Evolutionary conservation across 2,888 invertebrate species (phyloP).

Genomic region (Oscheius sp.): DNA sequence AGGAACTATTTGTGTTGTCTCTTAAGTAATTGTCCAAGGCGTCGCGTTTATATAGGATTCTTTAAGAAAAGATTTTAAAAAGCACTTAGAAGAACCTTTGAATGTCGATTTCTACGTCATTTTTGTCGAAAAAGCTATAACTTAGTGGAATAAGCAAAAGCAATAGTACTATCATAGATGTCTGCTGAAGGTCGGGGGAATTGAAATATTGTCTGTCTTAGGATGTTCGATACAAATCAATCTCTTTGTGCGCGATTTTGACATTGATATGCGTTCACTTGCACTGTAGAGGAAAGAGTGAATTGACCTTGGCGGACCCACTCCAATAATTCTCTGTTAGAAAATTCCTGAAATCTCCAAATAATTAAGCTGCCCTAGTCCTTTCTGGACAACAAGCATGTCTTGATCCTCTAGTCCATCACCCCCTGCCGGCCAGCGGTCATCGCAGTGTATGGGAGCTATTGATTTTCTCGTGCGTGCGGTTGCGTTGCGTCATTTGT

Average conservation of each 20-base stretch:
- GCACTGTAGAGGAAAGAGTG: background rate
- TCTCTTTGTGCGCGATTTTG: constrained; percentile 16
- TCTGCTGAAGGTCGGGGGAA: no score
- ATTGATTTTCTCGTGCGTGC: constrained; percentile 28
- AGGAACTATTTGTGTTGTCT: constrained; percentile 43
- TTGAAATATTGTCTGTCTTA: background rate
- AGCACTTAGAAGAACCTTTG: constrained; percentile 9
- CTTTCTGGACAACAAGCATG: background rate
- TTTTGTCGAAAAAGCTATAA: background rate
- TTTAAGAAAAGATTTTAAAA: background rate
- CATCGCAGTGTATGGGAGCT: no score
- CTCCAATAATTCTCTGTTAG: background rate
- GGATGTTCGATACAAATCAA: constrained; percentile 11
- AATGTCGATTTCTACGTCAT: background rate
- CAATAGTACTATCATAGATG: no score
- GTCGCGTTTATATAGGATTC: constrained; percentile 42
- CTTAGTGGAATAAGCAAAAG: background rate
- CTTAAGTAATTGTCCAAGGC: constrained; percentile 42
- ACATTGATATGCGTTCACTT: constrained; percentile 21
- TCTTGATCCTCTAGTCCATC: constrained; percentile 7
- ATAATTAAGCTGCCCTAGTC: background rate
- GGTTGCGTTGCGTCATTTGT: constrained; percentile 29
- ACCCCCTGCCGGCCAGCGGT: constrained; percentile 25
- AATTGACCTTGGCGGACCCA: background rate
- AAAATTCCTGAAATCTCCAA: background rate